Evolutionary conservation across 1,140 invertebrate species (phyloP), one percentile per base, ranked within the genome.

Genomic region (Tetragonula clypearis): DNA sequence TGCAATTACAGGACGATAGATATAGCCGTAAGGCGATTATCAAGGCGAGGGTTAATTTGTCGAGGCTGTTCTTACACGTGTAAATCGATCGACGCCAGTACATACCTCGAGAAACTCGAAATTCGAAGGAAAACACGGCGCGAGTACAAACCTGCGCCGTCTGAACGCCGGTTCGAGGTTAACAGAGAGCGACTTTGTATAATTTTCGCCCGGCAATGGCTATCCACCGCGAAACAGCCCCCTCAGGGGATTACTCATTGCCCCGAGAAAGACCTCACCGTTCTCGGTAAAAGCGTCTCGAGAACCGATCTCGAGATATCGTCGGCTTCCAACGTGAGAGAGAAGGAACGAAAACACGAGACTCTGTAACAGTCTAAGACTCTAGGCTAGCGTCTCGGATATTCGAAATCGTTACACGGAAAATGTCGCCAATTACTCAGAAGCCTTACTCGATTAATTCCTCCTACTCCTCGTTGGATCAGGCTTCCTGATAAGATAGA

Each of bases 291-390:
- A 17, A 5, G 15, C 21, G 15, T 15, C 30, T 55, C 49, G 12
- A 68, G 62, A 81, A 58, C 69, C 23, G 71, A 26, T 73, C 23
- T 15, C 23, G 35, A 41, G 76, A 77, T 79, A 76, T 58, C 76
- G 78, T 82, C 58, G 75, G 74, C 80, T 79, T 85, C 65, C 88
- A 85, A 86, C 56, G 41, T 58, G 23, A 73, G 66, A 60, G 82
- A 66, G 68, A 89, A 68, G 75, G 85, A 77, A 84, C 85, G 68
- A 76, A 79, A 83, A 55, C 68, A 73, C 21, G 62, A 30, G n/a
- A 68, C 65, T 79, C 55, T 55, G 26, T 79, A 79, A 79, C 68
- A 65, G 41, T 60, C 35, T 8, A 49, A 49, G 17, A 30, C 35
- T 2, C 35, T 35, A 35, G 65, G 23, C n/a, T 26, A 62, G 58